Base-by-base conservation (phyloP, 1,140 invertebrate species). In the Acromyrmex heyeri region DNA sequence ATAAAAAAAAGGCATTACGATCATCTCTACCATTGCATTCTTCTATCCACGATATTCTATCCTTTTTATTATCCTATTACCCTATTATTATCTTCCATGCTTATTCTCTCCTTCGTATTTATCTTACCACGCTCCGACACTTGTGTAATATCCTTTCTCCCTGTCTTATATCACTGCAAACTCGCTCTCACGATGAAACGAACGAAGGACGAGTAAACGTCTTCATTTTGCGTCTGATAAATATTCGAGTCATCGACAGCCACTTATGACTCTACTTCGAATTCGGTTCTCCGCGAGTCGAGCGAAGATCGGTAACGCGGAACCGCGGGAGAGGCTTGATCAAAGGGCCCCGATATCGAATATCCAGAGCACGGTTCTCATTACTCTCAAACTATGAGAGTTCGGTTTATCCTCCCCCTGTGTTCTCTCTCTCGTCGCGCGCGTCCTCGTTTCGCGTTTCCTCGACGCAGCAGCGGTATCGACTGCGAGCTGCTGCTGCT, bases 321-420 rank as follows among this genome's bases (percentile, higher is more conserved):
- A 67, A 83, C 38, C 69, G n/a, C 65, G 59, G 48, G 50, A 85
- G 75, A 76, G 48, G 34, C 62, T 78, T 61, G 85, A 89, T 87
- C 55, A 55, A 50, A 16, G 86, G 86, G 85, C 48, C 48, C 86
- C 61, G 79, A 83, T 87, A 89, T 87, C 70, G 65, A 78, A 86
- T 86, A 88, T 88, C 87, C 86, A 86, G 81, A 72, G 21, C 82
- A 82, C 69, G 70, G 44, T 81, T 88, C 79, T 89, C 75, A 70
- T 89, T 88, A 75, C 72, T 69, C 38, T 69, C 14, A 57, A 7
- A 48, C 61, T 21, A 21, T 14, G n/a, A 83, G 79, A 57, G 44
- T 10, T 61, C 67, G 5, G 34, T 61, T 62, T 69, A 48, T 16
- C 67, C 38, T 24, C 53, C 24, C 79, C 14, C 61, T 18, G 34